Evolutionary conservation across 1,140 invertebrate species (phyloP).

Genomic region (Cotesia typhae): DNA sequence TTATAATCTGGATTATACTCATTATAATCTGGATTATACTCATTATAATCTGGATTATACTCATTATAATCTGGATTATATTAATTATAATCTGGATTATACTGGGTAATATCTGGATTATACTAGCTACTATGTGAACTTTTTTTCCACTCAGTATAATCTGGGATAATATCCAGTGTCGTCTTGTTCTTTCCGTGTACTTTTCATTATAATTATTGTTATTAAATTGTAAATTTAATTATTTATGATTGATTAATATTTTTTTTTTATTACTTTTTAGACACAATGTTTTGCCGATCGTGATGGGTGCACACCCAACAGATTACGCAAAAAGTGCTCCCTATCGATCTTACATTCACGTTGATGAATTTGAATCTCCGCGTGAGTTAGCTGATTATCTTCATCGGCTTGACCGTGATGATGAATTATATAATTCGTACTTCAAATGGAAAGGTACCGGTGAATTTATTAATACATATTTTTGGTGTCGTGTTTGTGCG

Average conservation of each 20-base stretch:
- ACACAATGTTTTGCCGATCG: slow-evolving; percentile 89
- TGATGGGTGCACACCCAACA: slow-evolving; percentile 91
- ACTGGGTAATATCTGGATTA: too few species aligned
- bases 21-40: too few species aligned
- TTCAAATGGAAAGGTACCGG: slow-evolving; percentile 91
- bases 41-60: too few species aligned
- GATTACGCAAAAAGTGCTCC: slow-evolving; percentile 91
- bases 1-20: too few species aligned
- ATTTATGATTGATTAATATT: background rate
- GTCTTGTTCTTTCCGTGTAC: background rate
- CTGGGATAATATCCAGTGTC: too few species aligned
- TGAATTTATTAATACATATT: slow-evolving; percentile 93
- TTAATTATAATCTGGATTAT: too few species aligned
- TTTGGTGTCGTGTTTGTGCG: slow-evolving; percentile 94
- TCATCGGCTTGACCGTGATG: slow-evolving; percentile 83
- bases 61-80: too few species aligned
- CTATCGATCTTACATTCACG: slow-evolving; percentile 89
- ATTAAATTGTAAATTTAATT: too few species aligned
- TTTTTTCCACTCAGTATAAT: too few species aligned
- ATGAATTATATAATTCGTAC: slow-evolving; percentile 90
- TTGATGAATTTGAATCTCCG: slow-evolving; percentile 91
- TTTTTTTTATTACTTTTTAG: slow-evolving; percentile 64
- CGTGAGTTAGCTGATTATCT: slow-evolving; percentile 87
- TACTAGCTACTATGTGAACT: too few species aligned
- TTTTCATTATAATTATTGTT: background rate